Conservation (phyloP, 1,140 invertebrate genomes). For the Meloidogyne chitwoodi region DNA sequence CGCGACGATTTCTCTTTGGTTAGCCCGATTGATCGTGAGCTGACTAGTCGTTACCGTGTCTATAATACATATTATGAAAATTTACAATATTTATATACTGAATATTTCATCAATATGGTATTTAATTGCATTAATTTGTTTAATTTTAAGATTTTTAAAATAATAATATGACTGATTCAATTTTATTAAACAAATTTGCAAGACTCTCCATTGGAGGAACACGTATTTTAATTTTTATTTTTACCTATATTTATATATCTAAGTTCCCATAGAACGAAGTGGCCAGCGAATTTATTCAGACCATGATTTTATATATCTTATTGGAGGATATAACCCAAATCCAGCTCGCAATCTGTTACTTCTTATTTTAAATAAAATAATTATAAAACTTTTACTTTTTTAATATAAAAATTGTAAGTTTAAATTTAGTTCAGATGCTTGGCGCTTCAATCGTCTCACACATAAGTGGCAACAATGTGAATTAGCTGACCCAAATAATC, state of each 20-base stretch:
- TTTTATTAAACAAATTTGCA: not conserved
- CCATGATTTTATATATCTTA: constrained; percentile 25
- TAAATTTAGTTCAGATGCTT: constrained; percentile 22
- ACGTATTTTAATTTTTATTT: not conserved
- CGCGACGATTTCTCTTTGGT: too few relatives aligned
- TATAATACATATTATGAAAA: too few relatives aligned
- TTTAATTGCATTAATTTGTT: too few relatives aligned
- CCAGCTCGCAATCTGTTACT: not conserved
- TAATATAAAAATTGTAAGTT: not conserved
- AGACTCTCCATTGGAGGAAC: not conserved
- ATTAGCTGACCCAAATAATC: not conserved
- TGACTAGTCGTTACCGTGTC: too few relatives aligned
- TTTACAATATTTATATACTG: too few relatives aligned
- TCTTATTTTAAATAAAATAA: not conserved
- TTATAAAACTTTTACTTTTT: not conserved
- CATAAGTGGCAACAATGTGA: constrained; percentile 26
- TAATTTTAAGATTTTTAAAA: not conserved
- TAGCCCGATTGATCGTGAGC: too few relatives aligned
- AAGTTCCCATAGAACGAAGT: constrained; percentile 27
- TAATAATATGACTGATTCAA: not conserved
- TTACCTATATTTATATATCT: not conserved
- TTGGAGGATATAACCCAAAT: constrained; percentile 29
- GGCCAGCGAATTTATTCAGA: constrained; percentile 34
- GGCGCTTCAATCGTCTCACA: constrained; percentile 31
- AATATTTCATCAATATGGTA: too few relatives aligned